A percentile compares a stretch with the other conserved stretches of the same genome.
Evolutionary conservation across 2,888 invertebrate genomes (phyloP).

Genomic region (Drosophila ustulata): DNA sequence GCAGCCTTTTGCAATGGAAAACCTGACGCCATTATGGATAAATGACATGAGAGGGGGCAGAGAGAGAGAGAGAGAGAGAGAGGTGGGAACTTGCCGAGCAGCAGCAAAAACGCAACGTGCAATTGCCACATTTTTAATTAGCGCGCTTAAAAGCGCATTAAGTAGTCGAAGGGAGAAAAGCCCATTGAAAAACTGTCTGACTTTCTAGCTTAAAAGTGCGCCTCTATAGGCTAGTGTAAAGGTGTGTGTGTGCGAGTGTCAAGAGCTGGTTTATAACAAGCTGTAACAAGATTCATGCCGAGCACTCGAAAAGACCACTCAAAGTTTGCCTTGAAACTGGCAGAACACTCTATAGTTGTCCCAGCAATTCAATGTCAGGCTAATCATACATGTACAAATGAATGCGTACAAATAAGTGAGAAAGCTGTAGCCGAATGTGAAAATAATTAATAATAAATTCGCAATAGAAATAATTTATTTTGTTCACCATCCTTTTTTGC

Average conservation of each 20-base stretch:
- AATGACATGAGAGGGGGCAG: conserved; percentile 22
- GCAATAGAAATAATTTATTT: no score
- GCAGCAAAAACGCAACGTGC: conserved; percentile 38
- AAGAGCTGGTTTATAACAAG: conserved; percentile 10
- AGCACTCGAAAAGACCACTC: neutral
- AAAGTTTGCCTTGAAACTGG: conserved; percentile 1
- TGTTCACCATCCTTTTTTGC: no score
- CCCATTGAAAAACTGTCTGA: conserved; percentile 18
- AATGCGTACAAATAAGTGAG: neutral
- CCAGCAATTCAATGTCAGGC: neutral
- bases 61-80: neutral
- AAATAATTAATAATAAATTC: no score
- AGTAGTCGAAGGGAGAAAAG: conserved; percentile 45
- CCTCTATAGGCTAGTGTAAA: neutral
- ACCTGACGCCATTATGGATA: conserved; percentile 64
- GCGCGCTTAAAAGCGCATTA: conserved; percentile 79
- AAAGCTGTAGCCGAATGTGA: neutral
- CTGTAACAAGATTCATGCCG: conserved; percentile 2
- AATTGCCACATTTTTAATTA: conserved; percentile 80
- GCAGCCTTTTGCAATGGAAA: conserved; percentile 58
- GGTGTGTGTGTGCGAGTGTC: conserved; percentile 1
- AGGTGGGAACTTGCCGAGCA: neutral
- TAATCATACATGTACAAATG: neutral
- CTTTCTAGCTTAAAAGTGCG: neutral
- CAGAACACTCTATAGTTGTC: neutral